These are phyloP conservation scores for Centropus bengalensis DNA, from an alignment of 2,113 vertebrate genomes.

Conservation along the genomic window DNA sequence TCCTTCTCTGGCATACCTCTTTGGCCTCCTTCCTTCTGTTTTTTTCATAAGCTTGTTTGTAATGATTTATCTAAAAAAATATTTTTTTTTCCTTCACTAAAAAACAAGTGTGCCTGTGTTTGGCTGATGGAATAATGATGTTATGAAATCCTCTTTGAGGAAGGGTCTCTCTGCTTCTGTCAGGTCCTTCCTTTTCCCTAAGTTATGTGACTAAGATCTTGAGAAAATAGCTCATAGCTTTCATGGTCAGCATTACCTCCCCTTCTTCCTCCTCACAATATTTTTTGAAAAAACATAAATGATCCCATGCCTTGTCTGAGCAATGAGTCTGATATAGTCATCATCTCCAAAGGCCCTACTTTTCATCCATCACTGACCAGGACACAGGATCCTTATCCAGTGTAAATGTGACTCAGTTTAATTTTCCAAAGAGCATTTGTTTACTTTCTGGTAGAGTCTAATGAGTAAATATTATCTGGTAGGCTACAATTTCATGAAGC, in stretches of 20 bases:
- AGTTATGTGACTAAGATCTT: neutral
- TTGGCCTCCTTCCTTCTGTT: slow-evolving; percentile 1
- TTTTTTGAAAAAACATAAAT: neutral
- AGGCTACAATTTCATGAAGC: neutral
- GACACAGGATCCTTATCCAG: neutral
- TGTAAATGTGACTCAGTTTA: neutral
- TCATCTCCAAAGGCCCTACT: neutral
- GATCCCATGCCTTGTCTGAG: neutral
- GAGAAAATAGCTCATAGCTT: neutral
- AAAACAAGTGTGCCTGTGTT: neutral
- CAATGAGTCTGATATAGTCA: neutral
- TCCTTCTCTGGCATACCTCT: slow-evolving; percentile 40
- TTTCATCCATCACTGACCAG: neutral
- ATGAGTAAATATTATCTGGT: slow-evolving; percentile 34
- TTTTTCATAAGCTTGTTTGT: slow-evolving; percentile 25
- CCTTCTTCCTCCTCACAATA: neutral
- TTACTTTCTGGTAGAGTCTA: slow-evolving; percentile 21
- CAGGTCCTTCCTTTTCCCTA: neutral
- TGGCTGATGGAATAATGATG: neutral
- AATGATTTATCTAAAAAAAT: neutral
- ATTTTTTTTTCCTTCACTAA: neutral
- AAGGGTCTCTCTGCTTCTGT: neutral
- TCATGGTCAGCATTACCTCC: neutral
- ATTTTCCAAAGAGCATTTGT: slow-evolving; percentile 5
- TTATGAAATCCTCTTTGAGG: neutral